Evolutionary conservation across 2,888 invertebrate genomes (phyloP).

Genomic region (Eledone cirrhosa): DNA sequence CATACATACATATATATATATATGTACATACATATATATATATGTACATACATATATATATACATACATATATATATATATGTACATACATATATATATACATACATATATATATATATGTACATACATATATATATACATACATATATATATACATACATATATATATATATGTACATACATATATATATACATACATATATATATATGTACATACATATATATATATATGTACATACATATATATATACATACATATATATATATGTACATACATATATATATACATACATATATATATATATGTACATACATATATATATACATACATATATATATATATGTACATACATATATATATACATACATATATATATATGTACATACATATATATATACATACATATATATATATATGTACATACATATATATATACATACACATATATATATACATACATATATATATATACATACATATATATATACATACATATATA

Average conservation of each 20-base stretch:
- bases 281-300: background rate
- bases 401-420: background rate
- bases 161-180: background rate
- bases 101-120: too few species aligned
- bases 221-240: background rate
- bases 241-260: background rate
- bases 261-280: background rate
- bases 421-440: background rate
- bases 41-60: background rate
- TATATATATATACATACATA: background rate
- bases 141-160: background rate
- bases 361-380: background rate
- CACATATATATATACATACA: background rate
- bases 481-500: background rate
- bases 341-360: background rate
- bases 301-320: background rate
- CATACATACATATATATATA: constrained; percentile 7
- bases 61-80: background rate
- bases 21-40: background rate
- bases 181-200: background rate
- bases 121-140: background rate
- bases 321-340: background rate
- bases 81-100: too few species aligned
- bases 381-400: background rate
- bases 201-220: background rate